A percentile compares a stretch with the other conserved stretches of the same genome.
Conservation (phyloP, 2,113 vertebrate species). For the Thalassarche chlororhynchos region DNA sequence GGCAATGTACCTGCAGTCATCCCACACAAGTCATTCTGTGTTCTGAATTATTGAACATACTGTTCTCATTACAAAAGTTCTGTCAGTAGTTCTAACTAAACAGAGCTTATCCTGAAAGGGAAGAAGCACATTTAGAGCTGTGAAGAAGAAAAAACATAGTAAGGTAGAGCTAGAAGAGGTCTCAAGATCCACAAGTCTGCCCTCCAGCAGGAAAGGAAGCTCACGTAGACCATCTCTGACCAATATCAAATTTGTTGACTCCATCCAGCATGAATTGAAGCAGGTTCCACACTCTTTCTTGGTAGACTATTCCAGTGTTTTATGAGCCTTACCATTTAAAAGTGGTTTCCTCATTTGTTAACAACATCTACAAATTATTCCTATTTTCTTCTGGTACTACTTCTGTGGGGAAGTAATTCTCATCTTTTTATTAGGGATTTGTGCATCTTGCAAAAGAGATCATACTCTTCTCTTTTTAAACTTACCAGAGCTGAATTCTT, state of each 20-base stretch:
- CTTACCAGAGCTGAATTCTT: not conserved
- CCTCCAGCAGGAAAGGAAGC: not conserved
- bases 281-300: not conserved
- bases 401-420: not conserved
- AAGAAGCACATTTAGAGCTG: not conserved
- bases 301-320: not conserved
- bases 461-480: not conserved
- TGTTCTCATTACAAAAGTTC: not conserved
- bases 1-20: not conserved
- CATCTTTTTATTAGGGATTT: not conserved
- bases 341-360: not conserved
- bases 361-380: not conserved
- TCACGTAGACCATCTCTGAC: not conserved
- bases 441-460: not conserved
- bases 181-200: not conserved
- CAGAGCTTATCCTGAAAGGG: not conserved
- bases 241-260: not conserved
- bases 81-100: not conserved
- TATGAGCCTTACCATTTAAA: not conserved
- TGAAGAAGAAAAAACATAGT: not conserved
- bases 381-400: not conserved
- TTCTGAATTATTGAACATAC: not conserved
- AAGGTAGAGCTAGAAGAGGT: not conserved
- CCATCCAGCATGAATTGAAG: not conserved
- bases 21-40: slow-evolving; percentile 13